Evolutionary conservation across 2,888 invertebrate species (phyloP), one percentile per base, ranked within the genome.

Genomic region (Drepanosiphum platanoidis): DNA sequence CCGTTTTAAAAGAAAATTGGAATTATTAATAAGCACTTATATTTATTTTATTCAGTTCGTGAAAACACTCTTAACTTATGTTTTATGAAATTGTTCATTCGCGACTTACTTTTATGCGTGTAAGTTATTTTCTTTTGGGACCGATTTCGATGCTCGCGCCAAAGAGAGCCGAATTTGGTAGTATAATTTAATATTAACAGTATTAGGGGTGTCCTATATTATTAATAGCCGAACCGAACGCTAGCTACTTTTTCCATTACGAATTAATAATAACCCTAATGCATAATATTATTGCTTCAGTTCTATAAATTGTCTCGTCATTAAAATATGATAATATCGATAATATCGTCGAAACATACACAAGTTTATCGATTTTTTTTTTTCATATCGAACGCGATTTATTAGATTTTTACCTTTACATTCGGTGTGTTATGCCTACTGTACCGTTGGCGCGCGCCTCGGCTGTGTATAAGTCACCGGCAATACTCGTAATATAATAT

Each of bases 341-440:
- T 3, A 11, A 18, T 46, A 4, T 46, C 46, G 13, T 46, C 46
- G 46, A 46, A 13, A 46, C 18, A 46, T 9, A 11, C 13, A 46
- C 46, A 18, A 15, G 18, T 46, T 46, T 46, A 46, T 46, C 18
- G 4, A 52, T 46, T 61, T 36, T 18, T 27, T 15, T 11, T 36
- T 61, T 9, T 74, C 7, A 75, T 8, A 30, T 30, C 1, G 3
- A 32, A 3, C 68, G 68, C 75, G 74, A 52, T 32, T 64, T 64
- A 82, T 64, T 4, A 72, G 30, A 18, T 74, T 46, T 46, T 34
- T 83, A 46, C 30, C 18, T 30, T n/a, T n/a, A n/a, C n/a, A n/a
- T n/a, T n/a, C n/a, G n/a, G n/a, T n/a, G n/a, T n/a, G n/a, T n/a
- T n/a, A n/a, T n/a, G n/a, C n/a, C n/a, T n/a, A n/a, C n/a, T n/a